Base-by-base conservation (phyloP, 2,113 vertebrate genomes). In the Ellobius talpinus region DNA sequence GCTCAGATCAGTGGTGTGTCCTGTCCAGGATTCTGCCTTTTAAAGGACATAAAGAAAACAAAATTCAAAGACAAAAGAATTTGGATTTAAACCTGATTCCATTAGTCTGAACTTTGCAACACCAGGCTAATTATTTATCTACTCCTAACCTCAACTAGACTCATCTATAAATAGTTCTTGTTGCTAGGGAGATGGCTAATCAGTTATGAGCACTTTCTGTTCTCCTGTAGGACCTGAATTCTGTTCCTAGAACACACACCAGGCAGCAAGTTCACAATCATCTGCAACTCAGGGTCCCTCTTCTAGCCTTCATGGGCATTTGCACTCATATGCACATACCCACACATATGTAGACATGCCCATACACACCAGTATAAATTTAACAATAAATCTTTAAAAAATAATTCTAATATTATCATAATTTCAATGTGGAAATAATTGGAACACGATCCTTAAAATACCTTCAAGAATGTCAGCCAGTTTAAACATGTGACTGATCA, bases 1-100 rank as follows among this genome's bases (percentile, higher is more conserved):
- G 52, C 47, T 97, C 96, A 96, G 86, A 96, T 97, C 97, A 97
- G 96, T 92, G 66, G 63, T 68, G 72, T 94, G 89, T 92, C 63
- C 93, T 97, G 95, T 92, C 96, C 89, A 82, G 82, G 55, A 66
- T 68, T 89, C 73, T 96, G 82, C 42, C 29, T 94, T 92, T 96
- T 87, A 98, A 96, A 97, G 82, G 91, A 70, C 89, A 95, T 86
- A 95, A 84, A 93, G 88, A 96, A 82, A 61, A 95, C 31, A 63
- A 87, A 87, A 97, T 79, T 68, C 29, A n/a, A 66, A 95, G 47
- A 76, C 33, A 91, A 77, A 92, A 96, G 65, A 82, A 76, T 58
- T 81, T 95, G 36, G 12, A 68, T 88, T 72, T 4, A 42, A 45
- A 13, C 55, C 39, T 95, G 16, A 8, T 81, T 89, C 86, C 45